These are phyloP conservation scores for Chrysomallon squamiferum DNA, from an alignment of 1,140 invertebrate species.

Conservation along the genomic window DNA sequence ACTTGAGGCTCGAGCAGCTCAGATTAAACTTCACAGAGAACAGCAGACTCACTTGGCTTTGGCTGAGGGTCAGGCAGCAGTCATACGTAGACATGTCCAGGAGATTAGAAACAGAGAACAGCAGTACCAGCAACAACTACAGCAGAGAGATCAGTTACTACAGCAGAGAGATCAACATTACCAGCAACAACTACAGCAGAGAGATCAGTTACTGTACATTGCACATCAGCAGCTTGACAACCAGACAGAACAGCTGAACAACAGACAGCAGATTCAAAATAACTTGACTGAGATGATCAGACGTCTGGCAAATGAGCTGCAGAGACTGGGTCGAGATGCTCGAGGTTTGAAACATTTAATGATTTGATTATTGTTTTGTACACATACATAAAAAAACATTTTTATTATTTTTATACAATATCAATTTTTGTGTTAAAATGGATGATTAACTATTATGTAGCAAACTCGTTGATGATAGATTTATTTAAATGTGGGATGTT, in stretches of 20 bases:
- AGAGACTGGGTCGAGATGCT: conserved; percentile 1
- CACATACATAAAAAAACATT: not conserved
- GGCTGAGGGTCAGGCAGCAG: conserved; percentile 8
- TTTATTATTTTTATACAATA: not conserved
- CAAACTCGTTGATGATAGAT: not conserved
- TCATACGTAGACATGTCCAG: conserved; percentile 16
- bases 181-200: not conserved
- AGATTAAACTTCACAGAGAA: not conserved
- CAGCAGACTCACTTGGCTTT: not conserved
- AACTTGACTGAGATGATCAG: not conserved
- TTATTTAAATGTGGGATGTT: not conserved
- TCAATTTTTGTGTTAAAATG: too few species aligned
- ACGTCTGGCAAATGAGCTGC: not conserved
- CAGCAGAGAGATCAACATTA: conserved; percentile 10
- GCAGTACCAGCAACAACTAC: not conserved
- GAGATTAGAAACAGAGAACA: conserved; percentile 4
- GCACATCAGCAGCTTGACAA: conserved; percentile 1
- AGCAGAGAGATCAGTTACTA: not conserved
- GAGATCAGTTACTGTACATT: conserved; percentile 6
- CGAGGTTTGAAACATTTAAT: conserved; percentile 8
- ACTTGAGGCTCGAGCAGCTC: not conserved
- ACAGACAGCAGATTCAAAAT: not conserved
- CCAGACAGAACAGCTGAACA: conserved; percentile 14
- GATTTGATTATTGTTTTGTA: not conserved
- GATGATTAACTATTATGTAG: too few species aligned